phyloP scores from a whole-genome alignment of 2,888 invertebrate species.

The Hetaerina titia region DNA sequence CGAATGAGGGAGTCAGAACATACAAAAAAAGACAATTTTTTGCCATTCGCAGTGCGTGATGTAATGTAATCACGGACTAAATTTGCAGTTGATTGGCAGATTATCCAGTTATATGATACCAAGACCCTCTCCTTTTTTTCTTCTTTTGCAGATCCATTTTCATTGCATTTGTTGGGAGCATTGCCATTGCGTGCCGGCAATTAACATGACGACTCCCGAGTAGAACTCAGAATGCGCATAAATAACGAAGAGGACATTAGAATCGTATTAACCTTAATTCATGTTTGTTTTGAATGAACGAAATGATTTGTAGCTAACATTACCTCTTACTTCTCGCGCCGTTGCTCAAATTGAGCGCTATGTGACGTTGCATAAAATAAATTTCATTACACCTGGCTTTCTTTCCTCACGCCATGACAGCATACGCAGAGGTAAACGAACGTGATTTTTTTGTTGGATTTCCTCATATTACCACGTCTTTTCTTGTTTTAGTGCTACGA shows the following conservation, averaged over 20 bases:
- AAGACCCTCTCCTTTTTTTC: too few relatives aligned
- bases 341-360: background rate
- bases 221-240: background rate
- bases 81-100: too few relatives aligned
- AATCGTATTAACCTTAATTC: background rate
- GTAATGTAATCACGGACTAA: too few relatives aligned
- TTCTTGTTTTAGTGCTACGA: too few relatives aligned
- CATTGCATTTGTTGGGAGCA: too few relatives aligned
- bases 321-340: background rate
- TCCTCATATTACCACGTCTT: too few relatives aligned
- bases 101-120: too few relatives aligned
- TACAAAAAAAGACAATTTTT: too few relatives aligned
- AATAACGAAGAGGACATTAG: background rate
- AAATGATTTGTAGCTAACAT: background rate
- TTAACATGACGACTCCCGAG: background rate
- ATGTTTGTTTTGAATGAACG: background rate
- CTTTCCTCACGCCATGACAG: background rate
- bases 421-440: background rate
- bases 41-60: too few relatives aligned
- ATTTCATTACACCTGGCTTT: background rate
- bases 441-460: background rate
- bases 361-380: background rate
- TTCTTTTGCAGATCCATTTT: too few relatives aligned
- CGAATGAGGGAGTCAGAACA: too few relatives aligned
- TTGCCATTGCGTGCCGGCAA: too few relatives aligned